Evolutionary conservation across 2,797 vertebrate genomes (phyloP), one percentile per base, ranked within the genome.

Genomic region (Spinus olivaceus): DNA sequence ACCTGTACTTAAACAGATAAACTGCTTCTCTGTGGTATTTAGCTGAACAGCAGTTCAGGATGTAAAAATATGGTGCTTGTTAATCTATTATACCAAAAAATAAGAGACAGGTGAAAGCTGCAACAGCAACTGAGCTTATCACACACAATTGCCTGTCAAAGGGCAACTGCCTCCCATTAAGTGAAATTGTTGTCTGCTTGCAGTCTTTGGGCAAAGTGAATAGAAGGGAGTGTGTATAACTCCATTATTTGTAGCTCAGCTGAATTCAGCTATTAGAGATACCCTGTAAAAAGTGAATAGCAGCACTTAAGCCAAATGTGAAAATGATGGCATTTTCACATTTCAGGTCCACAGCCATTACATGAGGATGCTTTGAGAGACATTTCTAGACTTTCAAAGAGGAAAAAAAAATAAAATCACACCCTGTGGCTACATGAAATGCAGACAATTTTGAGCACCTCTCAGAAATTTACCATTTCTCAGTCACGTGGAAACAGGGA

Each of bases 61-160:
- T 88, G 61, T 64, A 91, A 96, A 94, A 88, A 28, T 60, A 76
- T 46, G 20, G 23, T 54, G 37, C 59, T 83, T 91, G 59, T 56
- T 69, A 87, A 92, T 53, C 51, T 50, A 11, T 37, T 94, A 77
- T 23, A 63, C 73, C 93, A 72, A 47, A 60, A 97, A 95, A 91
- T 70, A 69, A 33, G 81, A 87, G 84, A 77, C 41, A 88, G 49
- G 72, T 84, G 72, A 79, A 95, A 96, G 61, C 72, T 91, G 54
- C 60, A 90, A 20, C 16, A 77, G 50, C 50, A 67, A 60, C 13
- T 28, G 50, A 76, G 37, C 77, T 94, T 95, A 60, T 94, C 81
- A 61, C 60, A 87, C 54, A 51, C n/a, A 76, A 32, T 83, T 92
- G 30, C 49, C 82, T 92, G 84, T 84, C 71, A 72, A 46, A 79